Base-by-base conservation (phyloP, 2,888 invertebrate genomes). In the Temnothorax rugatulus region DNA sequence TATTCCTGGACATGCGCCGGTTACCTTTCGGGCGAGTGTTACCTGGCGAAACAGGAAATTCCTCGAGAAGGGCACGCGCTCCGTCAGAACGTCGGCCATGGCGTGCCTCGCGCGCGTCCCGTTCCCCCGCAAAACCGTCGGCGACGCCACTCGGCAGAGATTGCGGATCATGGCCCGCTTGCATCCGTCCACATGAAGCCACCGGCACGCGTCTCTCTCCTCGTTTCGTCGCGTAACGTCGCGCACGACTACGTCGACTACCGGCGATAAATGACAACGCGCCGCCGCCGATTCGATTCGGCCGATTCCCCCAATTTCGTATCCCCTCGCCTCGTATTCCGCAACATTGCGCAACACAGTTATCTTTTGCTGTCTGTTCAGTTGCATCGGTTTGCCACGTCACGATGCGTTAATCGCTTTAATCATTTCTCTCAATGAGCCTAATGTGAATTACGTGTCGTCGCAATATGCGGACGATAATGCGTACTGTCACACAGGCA, bases 41-140 rank as follows among this genome's bases (percentile, higher is more conserved):
- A 96, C 96, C 95, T 96, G 96, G 41, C 96, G 95, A 88, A 96
- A 96, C 84, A 96, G 94, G 90, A 96, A 96, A 91, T 96, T 96
- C 44, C 93, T 90, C 0, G 95, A 94, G 76, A 95, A 95, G 2
- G 95, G 95, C 47, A 95, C 93, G 29, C 94, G 86, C 52, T 92
- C 91, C 29, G 87, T 92, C 52, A 92, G 74, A 52, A 89, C 44
- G 44, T 73, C 57, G 4, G 7, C 5, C 54, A 69, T 50, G 63
- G 50, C 25, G n/a, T 41, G 52, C 18, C 7, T 38, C 3, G 8
- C 21, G 2, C 15, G 18, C 2, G 34, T 61, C 2, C 13, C 44
- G 13, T 52, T 25, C 15, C 41, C 13, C n/a, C 15, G 18, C 4
- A 29, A 2, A 13, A 18, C 4, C 21, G 63, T 21, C n/a, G 52